Evolutionary conservation across 2,888 invertebrate species (phyloP).

Genomic region (Amitus sp.): DNA sequence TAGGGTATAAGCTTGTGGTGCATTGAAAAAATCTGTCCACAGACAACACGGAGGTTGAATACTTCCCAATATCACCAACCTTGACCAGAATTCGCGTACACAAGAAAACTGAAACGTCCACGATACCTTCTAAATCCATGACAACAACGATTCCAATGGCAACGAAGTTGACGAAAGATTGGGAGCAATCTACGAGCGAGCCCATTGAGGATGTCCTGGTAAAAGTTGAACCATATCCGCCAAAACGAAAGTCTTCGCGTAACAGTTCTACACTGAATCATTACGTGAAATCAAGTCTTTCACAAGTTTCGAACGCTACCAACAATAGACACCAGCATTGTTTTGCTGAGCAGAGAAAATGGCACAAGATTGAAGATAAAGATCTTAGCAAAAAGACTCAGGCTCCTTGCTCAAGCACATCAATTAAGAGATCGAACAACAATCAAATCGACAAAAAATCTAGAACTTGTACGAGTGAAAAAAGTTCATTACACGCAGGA

Average conservation of each 20-base stretch:
- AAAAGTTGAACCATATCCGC: constrained; percentile 74
- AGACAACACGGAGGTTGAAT: constrained; percentile 83
- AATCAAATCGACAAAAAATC: constrained; percentile 42
- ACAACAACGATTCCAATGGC: constrained; percentile 46
- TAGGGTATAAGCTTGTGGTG: constrained; percentile 34
- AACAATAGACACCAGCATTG: constrained; percentile 68
- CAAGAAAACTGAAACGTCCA: constrained; percentile 68
- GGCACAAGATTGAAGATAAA: constrained; percentile 50
- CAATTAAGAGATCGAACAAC: constrained; percentile 25
- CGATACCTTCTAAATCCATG: constrained; percentile 67
- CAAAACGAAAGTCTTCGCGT: constrained; percentile 79
- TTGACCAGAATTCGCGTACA: constrained; percentile 83
- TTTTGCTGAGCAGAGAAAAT: constrained; percentile 62
- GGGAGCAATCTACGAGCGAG: neutral
- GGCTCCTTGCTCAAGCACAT: constrained; percentile 33
- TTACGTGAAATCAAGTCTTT: constrained; percentile 67
- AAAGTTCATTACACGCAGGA: constrained; percentile 11
- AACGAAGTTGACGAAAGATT: constrained; percentile 15
- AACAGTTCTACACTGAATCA: constrained; percentile 76
- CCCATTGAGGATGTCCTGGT: constrained; percentile 43
- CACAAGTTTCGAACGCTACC: constrained; percentile 63
- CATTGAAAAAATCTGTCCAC: constrained; percentile 66
- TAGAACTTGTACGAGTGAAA: constrained; percentile 39
- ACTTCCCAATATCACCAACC: constrained; percentile 83
- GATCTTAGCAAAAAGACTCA: constrained; percentile 34